Evolutionary conservation across 92 coral and sea anemone species (phyloP).

Genomic region (Scolanthus callimorphus): DNA sequence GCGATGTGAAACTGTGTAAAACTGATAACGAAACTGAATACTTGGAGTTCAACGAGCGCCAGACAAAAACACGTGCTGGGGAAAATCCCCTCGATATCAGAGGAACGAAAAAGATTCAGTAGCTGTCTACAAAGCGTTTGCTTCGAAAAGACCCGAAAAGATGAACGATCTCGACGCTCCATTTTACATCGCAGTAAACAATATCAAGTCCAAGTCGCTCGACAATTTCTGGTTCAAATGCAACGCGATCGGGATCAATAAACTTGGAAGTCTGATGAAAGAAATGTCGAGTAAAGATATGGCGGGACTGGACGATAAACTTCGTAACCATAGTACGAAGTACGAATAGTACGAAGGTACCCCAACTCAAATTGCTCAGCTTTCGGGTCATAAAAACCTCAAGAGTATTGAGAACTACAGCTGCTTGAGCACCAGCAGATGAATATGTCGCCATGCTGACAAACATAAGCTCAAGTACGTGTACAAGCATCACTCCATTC

Average conservation of each 20-base stretch:
- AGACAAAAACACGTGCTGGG: conserved; percentile 52
- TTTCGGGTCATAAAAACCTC: too few species aligned
- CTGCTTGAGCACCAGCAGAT: conserved; percentile 12
- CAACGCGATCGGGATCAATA: conserved; percentile 28
- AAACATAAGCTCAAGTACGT: conserved; percentile 10
- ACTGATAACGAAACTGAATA: conserved; percentile 24
- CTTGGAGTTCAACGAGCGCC: conserved; percentile 40
- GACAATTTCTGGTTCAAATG: conserved; percentile 20
- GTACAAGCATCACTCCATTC: too few species aligned
- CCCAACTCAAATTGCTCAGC: too few species aligned
- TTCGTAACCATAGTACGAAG: conserved; percentile 38
- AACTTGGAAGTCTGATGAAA: conserved; percentile 42
- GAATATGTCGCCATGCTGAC: conserved; percentile 17
- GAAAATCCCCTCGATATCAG: conserved; percentile 34
- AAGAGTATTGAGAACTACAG: conserved; percentile 29
- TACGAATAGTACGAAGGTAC: conserved; percentile 34
- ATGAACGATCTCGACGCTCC: conserved; percentile 52
- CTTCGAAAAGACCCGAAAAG: conserved; percentile 47
- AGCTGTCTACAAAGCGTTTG: conserved; percentile 47
- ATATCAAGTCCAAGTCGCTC: conserved; percentile 5
- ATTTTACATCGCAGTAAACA: conserved; percentile 58
- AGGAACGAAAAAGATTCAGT: conserved; percentile 52
- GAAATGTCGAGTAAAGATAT: conserved; percentile 31
- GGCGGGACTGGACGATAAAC: conserved; percentile 27
- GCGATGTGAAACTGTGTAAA: conserved; percentile 33